A percentile compares a stretch with the other conserved stretches of the same genome.
These are phyloP conservation scores for Gobio gobio DNA, from an alignment of 2,113 vertebrate genomes.

Conservation along the genomic window DNA sequence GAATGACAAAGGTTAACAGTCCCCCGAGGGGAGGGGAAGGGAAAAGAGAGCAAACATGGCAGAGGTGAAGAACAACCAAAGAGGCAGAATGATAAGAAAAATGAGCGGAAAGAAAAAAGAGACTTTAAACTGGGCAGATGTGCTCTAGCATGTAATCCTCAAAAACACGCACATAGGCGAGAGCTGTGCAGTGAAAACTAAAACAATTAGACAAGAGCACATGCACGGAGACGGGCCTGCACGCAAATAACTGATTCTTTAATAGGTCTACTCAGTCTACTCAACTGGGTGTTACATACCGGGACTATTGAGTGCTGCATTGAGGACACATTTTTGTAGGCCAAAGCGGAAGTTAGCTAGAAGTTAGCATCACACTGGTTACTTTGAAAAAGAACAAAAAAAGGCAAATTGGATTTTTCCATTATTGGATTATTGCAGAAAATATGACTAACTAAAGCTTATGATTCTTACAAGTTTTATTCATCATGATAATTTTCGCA, in stretches of 20 bases:
- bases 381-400: too few relatives aligned
- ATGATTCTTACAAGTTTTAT: too few relatives aligned
- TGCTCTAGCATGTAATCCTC: slow-evolving; percentile 29
- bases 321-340: too few relatives aligned
- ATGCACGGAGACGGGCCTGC: neutral
- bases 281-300: too few relatives aligned
- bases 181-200: neutral
- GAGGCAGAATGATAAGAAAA: slow-evolving; percentile 68
- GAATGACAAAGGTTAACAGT: slow-evolving; percentile 71
- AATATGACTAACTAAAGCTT: too few relatives aligned
- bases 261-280: slow-evolving; percentile 4
- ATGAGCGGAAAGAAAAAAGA: slow-evolving; percentile 9
- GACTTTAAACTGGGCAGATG: neutral
- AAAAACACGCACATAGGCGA: neutral
- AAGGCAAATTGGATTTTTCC: too few relatives aligned
- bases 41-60: slow-evolving; percentile 68
- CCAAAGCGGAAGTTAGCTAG: too few relatives aligned
- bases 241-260: neutral
- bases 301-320: too few relatives aligned
- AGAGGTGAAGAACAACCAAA: slow-evolving; percentile 68
- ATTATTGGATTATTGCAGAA: too few relatives aligned
- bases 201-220: slow-evolving; percentile 32
- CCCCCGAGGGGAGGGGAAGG: slow-evolving; percentile 61
- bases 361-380: too few relatives aligned
- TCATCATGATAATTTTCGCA: too few relatives aligned